Percentiles rank a stretch among this genome's conserved stretches.
phyloP scores from a whole-genome alignment of 2,113 vertebrate genomes.

The Carassius auratus region DNA sequence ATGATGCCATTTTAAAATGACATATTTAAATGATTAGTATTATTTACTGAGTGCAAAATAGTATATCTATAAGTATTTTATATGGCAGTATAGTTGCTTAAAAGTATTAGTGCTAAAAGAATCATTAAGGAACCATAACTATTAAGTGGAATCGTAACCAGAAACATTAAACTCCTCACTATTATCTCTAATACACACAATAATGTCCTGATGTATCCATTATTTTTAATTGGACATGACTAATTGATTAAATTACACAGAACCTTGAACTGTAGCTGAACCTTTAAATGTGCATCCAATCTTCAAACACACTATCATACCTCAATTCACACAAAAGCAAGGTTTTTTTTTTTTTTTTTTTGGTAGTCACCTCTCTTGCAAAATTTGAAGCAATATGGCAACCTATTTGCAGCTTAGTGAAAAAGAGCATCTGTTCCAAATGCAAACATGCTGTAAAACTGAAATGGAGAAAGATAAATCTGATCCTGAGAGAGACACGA shows the following conservation, averaged over 20 bases:
- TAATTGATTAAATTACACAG: conserved; percentile 34
- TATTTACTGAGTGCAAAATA: too few relatives aligned
- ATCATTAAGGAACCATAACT: neutral
- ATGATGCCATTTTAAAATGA: neutral
- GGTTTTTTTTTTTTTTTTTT: neutral
- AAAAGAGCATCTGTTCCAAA: conserved; percentile 41
- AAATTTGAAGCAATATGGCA: neutral
- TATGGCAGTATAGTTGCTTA: neutral
- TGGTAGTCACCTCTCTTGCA: conserved; percentile 11
- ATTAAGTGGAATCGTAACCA: neutral
- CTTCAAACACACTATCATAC: conserved; percentile 2
- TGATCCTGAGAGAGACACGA: neutral
- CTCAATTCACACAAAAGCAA: neutral
- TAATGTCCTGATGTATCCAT: neutral
- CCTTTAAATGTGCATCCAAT: neutral
- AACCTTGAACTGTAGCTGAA: conserved; percentile 30
- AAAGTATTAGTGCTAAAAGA: neutral
- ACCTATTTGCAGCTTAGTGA: conserved; percentile 15
- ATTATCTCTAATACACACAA: neutral
- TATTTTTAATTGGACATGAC: conserved; percentile 13
- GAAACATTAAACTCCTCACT: neutral
- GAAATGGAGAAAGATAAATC: conserved; percentile 14
- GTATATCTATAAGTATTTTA: too few relatives aligned
- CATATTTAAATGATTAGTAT: neutral
- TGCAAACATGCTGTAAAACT: neutral